Evolutionary conservation across 1,140 invertebrate species (phyloP), one percentile per base, ranked within the genome.

Genomic region (Coptotermes formosanus): DNA sequence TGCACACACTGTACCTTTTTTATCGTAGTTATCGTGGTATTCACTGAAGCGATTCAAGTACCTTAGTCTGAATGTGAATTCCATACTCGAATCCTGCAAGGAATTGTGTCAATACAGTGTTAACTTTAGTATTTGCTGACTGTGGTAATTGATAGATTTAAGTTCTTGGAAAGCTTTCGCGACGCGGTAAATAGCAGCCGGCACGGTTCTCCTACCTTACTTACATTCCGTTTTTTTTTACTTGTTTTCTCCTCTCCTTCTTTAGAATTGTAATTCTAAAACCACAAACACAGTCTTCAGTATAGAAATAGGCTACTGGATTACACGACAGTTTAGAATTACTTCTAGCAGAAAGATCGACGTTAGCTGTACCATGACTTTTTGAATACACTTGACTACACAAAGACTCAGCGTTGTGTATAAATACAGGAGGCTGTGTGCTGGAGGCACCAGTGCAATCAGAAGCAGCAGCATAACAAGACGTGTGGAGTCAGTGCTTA

Each of bases 291-390:
- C 64, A 75, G n/a, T 25, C 64, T 25, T 30, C 64, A 75, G 25
- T 30, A 30, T 14, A 75, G 64, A 75, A 75, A 75, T 14, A 75
- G 3, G n/a, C 19, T 75, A 25, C 25, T 25, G n/a, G 8, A 75
- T 75, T 75, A 75, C 64, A 75, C 64, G 64, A 75, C 25, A 75
- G 64, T 75, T 30, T 25, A 16, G 64, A 75, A 75, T 75, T 75
- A 30, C 6, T 75, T 75, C 64, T 75, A 75, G 64, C 52, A 55
- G 52, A 55, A 55, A 55, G 14, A 55, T 55, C 52, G 52, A 55
- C 52, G 52, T 16, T 21, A 55, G n/a, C 64, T 75, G 64, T 75
- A 75, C 64, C 64, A 75, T 75, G 64, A 75, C 52, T 55, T 16
- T 16, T 55, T 19, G 52, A 55, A 55, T 55, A 75, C 64, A 75